phyloP scores from a whole-genome alignment of 2,797 vertebrate species.

The Brotula barbata region DNA sequence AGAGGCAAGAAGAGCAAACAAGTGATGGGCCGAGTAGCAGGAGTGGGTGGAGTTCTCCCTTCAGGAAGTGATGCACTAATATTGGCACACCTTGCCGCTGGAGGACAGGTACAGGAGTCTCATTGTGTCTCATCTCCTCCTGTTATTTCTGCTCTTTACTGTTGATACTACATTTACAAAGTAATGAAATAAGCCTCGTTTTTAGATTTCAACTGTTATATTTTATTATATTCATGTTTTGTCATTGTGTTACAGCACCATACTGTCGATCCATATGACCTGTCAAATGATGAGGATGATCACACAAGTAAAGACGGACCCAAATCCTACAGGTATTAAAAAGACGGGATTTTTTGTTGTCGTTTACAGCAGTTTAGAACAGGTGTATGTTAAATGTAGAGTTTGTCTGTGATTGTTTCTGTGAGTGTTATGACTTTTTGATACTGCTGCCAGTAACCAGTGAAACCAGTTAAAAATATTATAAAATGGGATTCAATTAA shows the following conservation, averaged over 20 bases:
- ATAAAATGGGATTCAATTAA: too few species aligned
- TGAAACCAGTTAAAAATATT: too few species aligned
- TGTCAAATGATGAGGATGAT: conserved; percentile 94
- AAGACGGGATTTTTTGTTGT: too few species aligned
- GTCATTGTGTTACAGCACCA: conserved; percentile 70
- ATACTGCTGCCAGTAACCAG: too few species aligned
- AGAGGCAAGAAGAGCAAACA: conserved; percentile 93
- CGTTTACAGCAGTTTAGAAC: too few species aligned
- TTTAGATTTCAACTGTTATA: not conserved
- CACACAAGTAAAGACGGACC: conserved; percentile 88
- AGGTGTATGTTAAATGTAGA: too few species aligned
- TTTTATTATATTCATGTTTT: not conserved
- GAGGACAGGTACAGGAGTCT: conserved; percentile 73
- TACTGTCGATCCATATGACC: conserved; percentile 87
- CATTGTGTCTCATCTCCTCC: not conserved
- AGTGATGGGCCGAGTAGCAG: conserved; percentile 77
- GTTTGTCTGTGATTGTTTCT: too few species aligned
- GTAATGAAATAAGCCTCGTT: too few species aligned
- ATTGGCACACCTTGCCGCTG: conserved; percentile 79
- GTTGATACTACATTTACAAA: too few species aligned
- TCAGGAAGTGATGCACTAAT: conserved; percentile 81
- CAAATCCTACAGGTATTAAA: conserved; percentile 92
- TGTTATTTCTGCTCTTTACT: not conserved
- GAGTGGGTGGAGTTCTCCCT: conserved; percentile 78
- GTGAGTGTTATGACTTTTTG: too few species aligned